Percentiles rank a stretch among this genome's conserved stretches.
phyloP scores from a whole-genome alignment of 2,113 vertebrate genomes.

The Maccullochella peelii region DNA sequence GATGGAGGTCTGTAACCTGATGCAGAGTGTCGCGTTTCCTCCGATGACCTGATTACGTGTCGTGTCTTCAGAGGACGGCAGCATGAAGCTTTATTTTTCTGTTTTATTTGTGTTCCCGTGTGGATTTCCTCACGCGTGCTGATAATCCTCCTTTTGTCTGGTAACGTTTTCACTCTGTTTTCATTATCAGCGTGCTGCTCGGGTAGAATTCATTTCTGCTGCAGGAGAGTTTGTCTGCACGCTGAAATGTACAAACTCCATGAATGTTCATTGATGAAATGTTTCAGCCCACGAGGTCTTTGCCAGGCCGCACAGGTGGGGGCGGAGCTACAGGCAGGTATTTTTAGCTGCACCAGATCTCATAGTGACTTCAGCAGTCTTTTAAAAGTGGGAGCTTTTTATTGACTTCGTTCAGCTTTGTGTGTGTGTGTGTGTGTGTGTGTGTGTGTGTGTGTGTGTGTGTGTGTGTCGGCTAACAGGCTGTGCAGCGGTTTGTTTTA shows the following conservation, averaged over 20 bases:
- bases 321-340: slow-evolving; percentile 39
- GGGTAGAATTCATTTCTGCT: no score
- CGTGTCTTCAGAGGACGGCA: neutral
- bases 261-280: no score
- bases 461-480: no score
- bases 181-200: neutral
- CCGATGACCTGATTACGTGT: slow-evolving; percentile 37
- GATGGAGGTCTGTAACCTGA: slow-evolving; percentile 56
- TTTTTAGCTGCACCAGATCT: neutral
- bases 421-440: neutral
- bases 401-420: no score
- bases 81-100: neutral
- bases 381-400: no score
- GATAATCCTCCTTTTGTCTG: slow-evolving; percentile 30
- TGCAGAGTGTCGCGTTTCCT: slow-evolving; percentile 33
- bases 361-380: neutral
- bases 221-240: neutral
- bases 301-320: slow-evolving; percentile 3
- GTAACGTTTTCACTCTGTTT: neutral
- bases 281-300: neutral
- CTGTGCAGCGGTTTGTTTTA: no score
- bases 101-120: neutral
- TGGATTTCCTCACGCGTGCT: neutral
- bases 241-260: no score
- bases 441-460: neutral